Evolutionary conservation across 2,888 invertebrate species (phyloP), one percentile per base, ranked within the genome.

Genomic region (Agonum fuliginosum): DNA sequence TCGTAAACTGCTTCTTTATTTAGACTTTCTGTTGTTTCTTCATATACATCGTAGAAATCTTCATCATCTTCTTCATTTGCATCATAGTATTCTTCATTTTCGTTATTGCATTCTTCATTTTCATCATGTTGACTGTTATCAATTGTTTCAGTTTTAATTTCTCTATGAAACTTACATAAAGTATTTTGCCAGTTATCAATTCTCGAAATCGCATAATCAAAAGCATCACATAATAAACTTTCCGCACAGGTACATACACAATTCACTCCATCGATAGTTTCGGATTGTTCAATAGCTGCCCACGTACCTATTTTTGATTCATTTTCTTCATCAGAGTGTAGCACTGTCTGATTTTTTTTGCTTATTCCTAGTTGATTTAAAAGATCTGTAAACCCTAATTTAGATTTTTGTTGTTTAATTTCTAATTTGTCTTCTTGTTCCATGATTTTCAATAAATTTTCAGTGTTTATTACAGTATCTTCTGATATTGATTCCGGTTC

Each of bases 151-250:
- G n/a, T 41, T 8, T 58, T 2, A 2, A 48, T 58, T 27, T 78
- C 73, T 46, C 79, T 78, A 71, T 76, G 48, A 19, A 78, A 70
- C 14, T 79, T 69, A 43, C 79, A 80, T 2, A 80, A 70, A 43
- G 67, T 34, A 67, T 82, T 78, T 69, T 81, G 78, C 84, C 85
- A 85, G n/a, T 67, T 72, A 12, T 78, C 78, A 20, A 70, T 70
- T 8, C 80, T 75, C 22, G 81, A 79, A 2, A 82, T 79, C 58
- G 83, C 83, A 43, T 80, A 82, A 73, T 84, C 80, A 79, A 83
- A 85, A 43, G 83, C 85, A 30, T 81, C 58, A 58, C 80, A 71
- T 79, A 85, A 85, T 51, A 86, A 81, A 80, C 84, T 81, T 78
- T 85, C 84, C 5, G 82, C 65, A 54, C 81, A 77, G 34, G 70